Evolutionary conservation across 2,888 invertebrate species (phyloP).

Genomic region (Chloromyia formosa): DNA sequence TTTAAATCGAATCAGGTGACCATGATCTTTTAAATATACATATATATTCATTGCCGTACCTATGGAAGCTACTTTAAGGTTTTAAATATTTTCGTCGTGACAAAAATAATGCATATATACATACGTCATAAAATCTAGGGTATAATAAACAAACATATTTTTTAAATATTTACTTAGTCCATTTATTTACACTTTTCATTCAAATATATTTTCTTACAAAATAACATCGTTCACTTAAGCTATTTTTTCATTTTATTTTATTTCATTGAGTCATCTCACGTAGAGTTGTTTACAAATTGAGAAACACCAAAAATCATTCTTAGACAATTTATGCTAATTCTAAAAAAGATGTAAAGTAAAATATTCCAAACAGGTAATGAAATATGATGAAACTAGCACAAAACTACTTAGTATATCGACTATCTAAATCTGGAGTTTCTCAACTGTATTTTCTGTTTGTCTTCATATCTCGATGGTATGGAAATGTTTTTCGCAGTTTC

Average conservation of each 20-base stretch:
- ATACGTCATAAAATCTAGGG: too few relatives aligned
- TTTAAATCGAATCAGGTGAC: too few relatives aligned
- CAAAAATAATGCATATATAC: too few relatives aligned
- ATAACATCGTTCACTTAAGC: background rate
- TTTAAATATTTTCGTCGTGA: too few relatives aligned
- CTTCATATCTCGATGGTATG: background rate
- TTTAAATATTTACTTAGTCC: background rate
- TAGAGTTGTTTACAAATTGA: background rate
- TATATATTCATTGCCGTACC: too few relatives aligned
- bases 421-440: slow-evolving; percentile 6
- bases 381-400: too few relatives aligned
- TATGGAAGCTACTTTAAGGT: too few relatives aligned
- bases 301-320: background rate
- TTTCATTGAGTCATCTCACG: background rate
- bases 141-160: too few relatives aligned
- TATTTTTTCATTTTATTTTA: background rate
- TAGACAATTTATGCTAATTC: background rate
- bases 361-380: too few relatives aligned
- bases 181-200: background rate
- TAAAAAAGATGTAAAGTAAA: too few relatives aligned
- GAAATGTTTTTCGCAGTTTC: background rate
- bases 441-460: background rate
- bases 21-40: too few relatives aligned
- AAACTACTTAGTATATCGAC: too few relatives aligned
- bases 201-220: slow-evolving; percentile 3